Evolutionary conservation across 2,113 vertebrate species (phyloP).

Genomic region (Ginglymostoma cirratum): DNA sequence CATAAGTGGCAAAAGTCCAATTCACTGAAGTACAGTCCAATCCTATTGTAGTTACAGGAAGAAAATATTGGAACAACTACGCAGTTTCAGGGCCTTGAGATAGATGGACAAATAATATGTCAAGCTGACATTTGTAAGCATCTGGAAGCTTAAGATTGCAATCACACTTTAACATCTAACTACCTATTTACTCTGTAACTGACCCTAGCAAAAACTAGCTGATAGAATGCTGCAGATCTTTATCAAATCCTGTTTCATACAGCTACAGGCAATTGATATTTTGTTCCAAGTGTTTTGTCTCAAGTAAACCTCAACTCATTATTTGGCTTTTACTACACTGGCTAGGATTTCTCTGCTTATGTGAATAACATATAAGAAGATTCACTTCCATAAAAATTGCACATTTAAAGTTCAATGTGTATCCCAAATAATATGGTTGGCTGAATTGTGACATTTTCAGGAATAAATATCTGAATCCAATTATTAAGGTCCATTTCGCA

Average conservation of each 20-base stretch:
- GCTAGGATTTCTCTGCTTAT: background rate
- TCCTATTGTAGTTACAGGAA: background rate
- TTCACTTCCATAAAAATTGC: background rate
- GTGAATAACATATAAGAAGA: background rate
- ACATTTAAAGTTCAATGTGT: background rate
- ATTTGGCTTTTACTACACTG: background rate
- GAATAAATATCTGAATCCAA: background rate
- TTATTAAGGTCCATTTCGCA: background rate
- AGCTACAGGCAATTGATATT: background rate
- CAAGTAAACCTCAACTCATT: background rate
- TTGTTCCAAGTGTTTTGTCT: background rate
- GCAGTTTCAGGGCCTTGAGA: background rate
- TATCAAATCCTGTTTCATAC: constrained; percentile 17
- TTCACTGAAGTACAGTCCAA: background rate
- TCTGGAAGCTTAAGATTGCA: background rate
- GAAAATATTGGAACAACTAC: background rate
- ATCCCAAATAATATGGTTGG: background rate
- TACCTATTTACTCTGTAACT: background rate
- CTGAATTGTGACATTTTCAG: background rate
- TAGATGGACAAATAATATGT: background rate
- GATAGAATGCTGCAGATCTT: background rate
- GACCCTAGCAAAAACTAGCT: background rate
- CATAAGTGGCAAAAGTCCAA: background rate
- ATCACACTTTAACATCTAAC: background rate
- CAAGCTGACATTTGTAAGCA: background rate